Conservation (phyloP, 2,113 vertebrate species). For the Rallus limicola region DNA sequence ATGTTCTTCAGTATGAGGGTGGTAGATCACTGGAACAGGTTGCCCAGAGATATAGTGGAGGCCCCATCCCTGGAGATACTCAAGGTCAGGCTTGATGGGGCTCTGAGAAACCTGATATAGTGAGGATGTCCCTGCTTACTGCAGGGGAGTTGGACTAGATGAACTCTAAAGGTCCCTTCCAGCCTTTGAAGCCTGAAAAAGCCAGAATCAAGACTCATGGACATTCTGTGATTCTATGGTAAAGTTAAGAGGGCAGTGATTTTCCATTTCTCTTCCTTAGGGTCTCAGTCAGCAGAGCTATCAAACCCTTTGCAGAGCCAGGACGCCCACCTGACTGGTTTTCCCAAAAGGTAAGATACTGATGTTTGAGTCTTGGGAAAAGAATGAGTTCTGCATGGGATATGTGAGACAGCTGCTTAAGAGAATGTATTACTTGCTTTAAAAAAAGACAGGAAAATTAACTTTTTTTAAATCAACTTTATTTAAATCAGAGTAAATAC, state of each 20-base stretch:
- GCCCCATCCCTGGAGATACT: too few species aligned
- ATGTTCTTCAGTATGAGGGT: too few species aligned
- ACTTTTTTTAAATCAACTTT: background rate
- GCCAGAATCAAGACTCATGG: too few species aligned
- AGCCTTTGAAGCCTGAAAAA: too few species aligned
- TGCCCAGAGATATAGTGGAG: too few species aligned
- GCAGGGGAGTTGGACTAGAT: too few species aligned
- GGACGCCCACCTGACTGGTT: conserved; percentile 99
- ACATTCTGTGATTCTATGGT: too few species aligned
- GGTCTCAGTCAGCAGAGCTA: conserved; percentile 98
- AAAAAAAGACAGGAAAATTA: background rate
- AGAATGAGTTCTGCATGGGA: background rate
- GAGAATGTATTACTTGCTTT: background rate
- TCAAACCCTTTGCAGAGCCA: conserved; percentile 96
- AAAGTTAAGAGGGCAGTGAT: background rate
- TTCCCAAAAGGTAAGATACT: conserved; percentile 90
- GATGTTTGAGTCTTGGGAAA: background rate
- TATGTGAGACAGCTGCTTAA: background rate
- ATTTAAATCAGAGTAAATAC: background rate
- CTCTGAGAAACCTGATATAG: too few species aligned
- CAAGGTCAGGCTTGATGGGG: too few species aligned
- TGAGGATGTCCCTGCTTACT: too few species aligned
- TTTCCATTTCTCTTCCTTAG: conserved; percentile 61
- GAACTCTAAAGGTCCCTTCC: too few species aligned
- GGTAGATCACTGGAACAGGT: too few species aligned